Base-by-base conservation (phyloP, 2,888 invertebrate genomes). In the Leptinotarsa peninsularis region DNA sequence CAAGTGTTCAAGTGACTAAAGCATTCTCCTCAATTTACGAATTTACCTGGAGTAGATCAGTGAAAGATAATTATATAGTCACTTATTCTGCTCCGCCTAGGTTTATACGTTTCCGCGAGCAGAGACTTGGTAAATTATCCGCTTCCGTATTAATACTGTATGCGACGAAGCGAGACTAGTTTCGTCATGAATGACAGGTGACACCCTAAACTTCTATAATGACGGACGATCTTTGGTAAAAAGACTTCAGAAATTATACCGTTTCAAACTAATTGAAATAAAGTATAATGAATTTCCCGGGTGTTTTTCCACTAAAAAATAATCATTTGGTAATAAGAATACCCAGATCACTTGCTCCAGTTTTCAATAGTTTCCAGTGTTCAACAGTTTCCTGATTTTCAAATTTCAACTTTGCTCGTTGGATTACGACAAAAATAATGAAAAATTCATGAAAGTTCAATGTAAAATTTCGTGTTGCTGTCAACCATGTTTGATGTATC, bases 81-180 rank as follows among this genome's bases (percentile, higher is more conserved):
- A 54, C 18, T 18, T 18, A 4, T 56, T 18, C 21, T 56, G n/a
- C 56, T 56, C 18, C 21, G n/a, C 18, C 56, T 56, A 56, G 7
- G 15, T 63, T 63, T 27, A 33, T 23, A 63, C 15, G n/a, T 63
- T 63, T 63, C 60, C 60, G 33, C 60, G 27, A n/a, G 60, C 60
- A 63, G 27, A 10, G 60, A 33, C 33, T 14, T 15, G 60, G 60
- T 23, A 27, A 63, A 63, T 33, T 63, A 63, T 63, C 10, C 1
- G 33, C 60, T 63, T 63, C 60, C 60, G 60, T 63, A 63, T 63
- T 27, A 63, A 33, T 27, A 63, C n/a, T 21, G 13, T 56, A 18
- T 56, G 56, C 56, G 18, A 10, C 56, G 56, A 18, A 56, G 56
- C 56, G 56, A 4, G 56, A 56, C 56, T 56, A 56, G 56, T 56